phyloP scores from a whole-genome alignment of 2,113 vertebrate genomes.

The Dasyurus viverrinus region DNA sequence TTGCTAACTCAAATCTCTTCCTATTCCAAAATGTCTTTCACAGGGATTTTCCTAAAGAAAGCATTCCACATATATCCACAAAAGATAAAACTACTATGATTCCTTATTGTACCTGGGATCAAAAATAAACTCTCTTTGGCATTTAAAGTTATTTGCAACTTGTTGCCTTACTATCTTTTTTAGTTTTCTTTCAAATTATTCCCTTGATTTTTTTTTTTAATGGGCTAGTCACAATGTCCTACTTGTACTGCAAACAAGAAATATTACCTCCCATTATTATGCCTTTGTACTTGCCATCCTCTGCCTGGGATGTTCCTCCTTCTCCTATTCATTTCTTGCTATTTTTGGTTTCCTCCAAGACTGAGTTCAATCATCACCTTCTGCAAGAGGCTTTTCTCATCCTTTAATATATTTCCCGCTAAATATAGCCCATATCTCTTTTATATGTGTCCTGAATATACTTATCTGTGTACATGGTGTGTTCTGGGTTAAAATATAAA shows the following conservation, averaged over 20 bases:
- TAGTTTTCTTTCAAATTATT: neutral
- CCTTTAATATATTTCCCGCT: neutral
- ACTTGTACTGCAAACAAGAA: neutral
- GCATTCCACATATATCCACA: neutral
- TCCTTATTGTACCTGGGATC: neutral
- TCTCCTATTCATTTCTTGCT: neutral
- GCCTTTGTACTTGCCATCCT: neutral
- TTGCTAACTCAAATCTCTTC: neutral
- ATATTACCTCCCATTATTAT: neutral
- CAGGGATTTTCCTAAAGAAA: neutral
- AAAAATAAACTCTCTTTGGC: neutral
- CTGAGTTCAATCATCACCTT: neutral
- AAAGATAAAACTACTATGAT: too few species aligned
- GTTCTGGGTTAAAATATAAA: neutral
- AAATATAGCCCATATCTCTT: neutral
- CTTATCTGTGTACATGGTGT: too few species aligned
- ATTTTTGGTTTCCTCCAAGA: neutral
- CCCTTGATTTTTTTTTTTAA: neutral
- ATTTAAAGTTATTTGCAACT: neutral
- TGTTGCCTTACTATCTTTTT: neutral
- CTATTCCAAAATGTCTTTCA: neutral
- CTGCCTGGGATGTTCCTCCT: neutral
- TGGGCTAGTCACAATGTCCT: neutral
- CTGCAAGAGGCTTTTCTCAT: neutral
- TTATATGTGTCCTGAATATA: too few species aligned